Percentiles rank a stretch among this genome's conserved stretches.
Conservation (phyloP, 2,797 vertebrate genomes). For the Margarornis squamiger region DNA sequence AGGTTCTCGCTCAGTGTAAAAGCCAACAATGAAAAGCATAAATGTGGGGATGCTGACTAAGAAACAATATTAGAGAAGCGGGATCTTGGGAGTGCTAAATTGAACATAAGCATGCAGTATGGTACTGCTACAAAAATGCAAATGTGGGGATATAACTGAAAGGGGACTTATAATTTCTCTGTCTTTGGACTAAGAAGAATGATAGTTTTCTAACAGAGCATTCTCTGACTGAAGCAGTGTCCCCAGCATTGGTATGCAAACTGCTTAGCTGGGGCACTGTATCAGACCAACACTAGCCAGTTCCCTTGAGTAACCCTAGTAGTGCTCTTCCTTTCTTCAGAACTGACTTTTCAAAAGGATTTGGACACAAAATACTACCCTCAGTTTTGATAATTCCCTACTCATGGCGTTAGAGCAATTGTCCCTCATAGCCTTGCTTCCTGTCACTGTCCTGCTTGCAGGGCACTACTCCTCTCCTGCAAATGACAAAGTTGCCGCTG, state of each 20-base stretch:
- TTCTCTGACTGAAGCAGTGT: background rate
- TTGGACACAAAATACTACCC: background rate
- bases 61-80: background rate
- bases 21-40: background rate
- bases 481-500: background rate
- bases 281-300: rapidly evolving
- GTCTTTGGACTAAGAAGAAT: background rate
- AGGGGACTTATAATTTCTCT: background rate
- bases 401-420: background rate
- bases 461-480: background rate
- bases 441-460: background rate
- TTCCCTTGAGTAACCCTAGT: background rate
- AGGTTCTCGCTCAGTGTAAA: background rate
- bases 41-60: constrained; percentile 4
- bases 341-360: background rate
- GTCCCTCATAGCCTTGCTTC: background rate
- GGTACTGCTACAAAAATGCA: background rate
- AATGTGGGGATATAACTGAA: background rate
- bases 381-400: background rate
- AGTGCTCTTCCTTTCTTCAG: background rate
- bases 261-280: background rate
- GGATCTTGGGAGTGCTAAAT: background rate
- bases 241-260: background rate
- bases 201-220: background rate
- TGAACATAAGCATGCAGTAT: background rate